Evolutionary conservation across 2,797 vertebrate species (phyloP), one percentile per base, ranked within the genome.

Genomic region (Syngnathus rostellatus): DNA sequence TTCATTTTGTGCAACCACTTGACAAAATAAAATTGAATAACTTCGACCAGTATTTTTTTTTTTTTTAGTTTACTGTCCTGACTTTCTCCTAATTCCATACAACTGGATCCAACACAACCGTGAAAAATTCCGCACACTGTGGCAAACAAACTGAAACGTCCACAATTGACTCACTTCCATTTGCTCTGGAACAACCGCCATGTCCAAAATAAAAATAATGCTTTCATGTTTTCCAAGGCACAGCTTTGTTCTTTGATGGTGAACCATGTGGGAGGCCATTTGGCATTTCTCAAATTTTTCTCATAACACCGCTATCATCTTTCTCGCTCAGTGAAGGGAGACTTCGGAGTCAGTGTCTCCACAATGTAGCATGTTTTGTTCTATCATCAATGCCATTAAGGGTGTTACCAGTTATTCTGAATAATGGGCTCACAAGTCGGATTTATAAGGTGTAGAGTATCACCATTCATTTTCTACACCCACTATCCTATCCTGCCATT

Each of bases 171-270:
- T 66, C 58, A 50, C 48, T 46, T 67, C 40, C 43, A 39, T 72
- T 70, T 64, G 59, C 50, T 62, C 64, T 63, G 2, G 69, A 66
- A 59, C 69, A 14, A 70, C 40, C 19, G 37, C 10, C 45, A 64
- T 12, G 19, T 19, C 14, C 19, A 64, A 63, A 65, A 59, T 25
- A 68, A 63, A 16, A 41, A 63, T 5, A 73, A 57, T 65, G 2
- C 9, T 48, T 14, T 64, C 38, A 16, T 37, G 8, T 16, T 69
- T 76, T 55, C 31, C 65, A 76, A 65, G 61, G 58, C 66, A 37
- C 6, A 73, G 67, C 62, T 70, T 72, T 78, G 79, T 73, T 66
- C 74, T 85, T 78, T 75, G 69, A 81, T 74, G 74, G 77, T 63
- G 61, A 79, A 73, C 73, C 66, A 61, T 68, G 55, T 12, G 8